A percentile compares a stretch with the other conserved stretches of the same genome.
These are phyloP conservation scores for Heptranchias perlo DNA, from an alignment of 2,113 vertebrate species.

Conservation along the genomic window DNA sequence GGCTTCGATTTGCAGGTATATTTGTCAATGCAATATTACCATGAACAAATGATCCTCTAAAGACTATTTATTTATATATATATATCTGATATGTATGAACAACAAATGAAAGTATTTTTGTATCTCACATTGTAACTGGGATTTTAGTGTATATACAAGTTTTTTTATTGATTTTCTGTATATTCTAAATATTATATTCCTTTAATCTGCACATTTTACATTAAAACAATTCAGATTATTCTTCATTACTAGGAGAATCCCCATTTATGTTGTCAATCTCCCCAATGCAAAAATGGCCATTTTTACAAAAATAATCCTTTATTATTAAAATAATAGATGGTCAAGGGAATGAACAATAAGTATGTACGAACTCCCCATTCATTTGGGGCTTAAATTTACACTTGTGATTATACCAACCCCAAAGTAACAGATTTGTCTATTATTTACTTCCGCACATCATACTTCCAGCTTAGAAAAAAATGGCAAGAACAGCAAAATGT, in stretches of 20 bases:
- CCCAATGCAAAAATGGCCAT: not conserved
- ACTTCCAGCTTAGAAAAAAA: not conserved
- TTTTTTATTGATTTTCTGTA: not conserved
- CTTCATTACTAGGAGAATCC: no score
- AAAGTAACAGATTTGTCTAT: not conserved
- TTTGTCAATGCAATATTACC: not conserved
- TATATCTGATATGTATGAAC: no score
- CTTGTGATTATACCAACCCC: not conserved
- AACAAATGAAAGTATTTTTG: not conserved
- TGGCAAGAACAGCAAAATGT: no score
- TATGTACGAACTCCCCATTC: not conserved
- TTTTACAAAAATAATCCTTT: not conserved
- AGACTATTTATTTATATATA: not conserved
- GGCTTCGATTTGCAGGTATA: conserved; percentile 77
- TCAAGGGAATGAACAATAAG: not conserved
- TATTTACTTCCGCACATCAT: not conserved
- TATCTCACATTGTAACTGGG: not conserved
- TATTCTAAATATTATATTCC: not conserved
- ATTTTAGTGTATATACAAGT: not conserved
- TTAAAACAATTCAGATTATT: not conserved
- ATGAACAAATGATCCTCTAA: not conserved
- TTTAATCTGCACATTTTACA: no score
- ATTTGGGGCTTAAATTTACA: not conserved
- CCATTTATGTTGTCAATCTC: not conserved
- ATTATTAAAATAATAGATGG: not conserved